These are phyloP conservation scores for Solenodon paradoxus DNA, from an alignment of 2,113 vertebrate genomes.

Conservation along the genomic window DNA sequence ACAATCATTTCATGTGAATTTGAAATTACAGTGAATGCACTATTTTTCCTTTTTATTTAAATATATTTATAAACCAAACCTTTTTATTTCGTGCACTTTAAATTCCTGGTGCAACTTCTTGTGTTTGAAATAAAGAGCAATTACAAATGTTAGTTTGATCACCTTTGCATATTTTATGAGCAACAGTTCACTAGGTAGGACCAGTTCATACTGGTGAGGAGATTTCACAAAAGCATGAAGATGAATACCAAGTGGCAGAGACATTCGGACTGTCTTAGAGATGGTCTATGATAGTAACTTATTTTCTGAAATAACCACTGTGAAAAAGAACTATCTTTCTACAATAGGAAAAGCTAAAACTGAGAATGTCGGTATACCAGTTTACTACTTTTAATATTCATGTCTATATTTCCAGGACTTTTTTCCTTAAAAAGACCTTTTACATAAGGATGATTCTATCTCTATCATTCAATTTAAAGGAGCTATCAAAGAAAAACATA, in stretches of 20 bases:
- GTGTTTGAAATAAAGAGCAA: neutral
- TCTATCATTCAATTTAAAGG: neutral
- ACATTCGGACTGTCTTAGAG: neutral
- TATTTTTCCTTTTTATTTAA: neutral
- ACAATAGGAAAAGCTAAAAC: neutral
- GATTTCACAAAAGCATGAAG: neutral
- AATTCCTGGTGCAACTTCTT: neutral
- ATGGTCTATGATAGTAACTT: accelerated
- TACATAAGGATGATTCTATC: neutral
- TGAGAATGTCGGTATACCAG: neutral
- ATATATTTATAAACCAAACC: neutral
- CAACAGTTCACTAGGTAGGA: neutral
- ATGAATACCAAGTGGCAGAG: neutral
- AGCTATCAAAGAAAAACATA: neutral
- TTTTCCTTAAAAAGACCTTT: neutral
- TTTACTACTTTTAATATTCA: neutral
- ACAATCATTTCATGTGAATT: neutral
- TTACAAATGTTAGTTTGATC: neutral
- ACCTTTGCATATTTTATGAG: neutral
- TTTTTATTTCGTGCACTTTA: neutral
- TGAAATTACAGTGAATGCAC: neutral
- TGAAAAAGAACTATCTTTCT: neutral
- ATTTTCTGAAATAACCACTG: neutral
- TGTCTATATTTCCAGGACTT: neutral
- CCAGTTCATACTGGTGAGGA: neutral